Percentiles rank a stretch among this genome's conserved stretches.
Conservation (phyloP, 1,140 invertebrate genomes). For the Hetaerina americana region DNA sequence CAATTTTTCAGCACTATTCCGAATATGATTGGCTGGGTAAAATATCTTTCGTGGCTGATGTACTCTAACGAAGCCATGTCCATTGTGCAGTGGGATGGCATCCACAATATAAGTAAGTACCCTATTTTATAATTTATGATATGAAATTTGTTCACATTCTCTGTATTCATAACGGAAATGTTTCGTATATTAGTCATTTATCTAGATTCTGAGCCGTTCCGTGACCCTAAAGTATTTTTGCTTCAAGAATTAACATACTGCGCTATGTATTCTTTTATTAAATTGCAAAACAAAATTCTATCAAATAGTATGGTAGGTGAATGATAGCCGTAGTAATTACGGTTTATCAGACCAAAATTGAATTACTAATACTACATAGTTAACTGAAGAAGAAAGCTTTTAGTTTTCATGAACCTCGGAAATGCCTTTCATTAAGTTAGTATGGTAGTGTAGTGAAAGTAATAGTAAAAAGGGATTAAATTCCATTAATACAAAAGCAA, state of each 20-base stretch:
- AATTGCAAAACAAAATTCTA: too few relatives aligned
- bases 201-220: not conserved
- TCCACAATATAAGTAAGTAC: conserved; percentile 63
- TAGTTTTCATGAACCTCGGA: too few relatives aligned
- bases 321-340: too few relatives aligned
- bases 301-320: too few relatives aligned
- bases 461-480: too few relatives aligned
- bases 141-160: not conserved
- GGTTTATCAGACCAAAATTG: too few relatives aligned
- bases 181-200: not conserved
- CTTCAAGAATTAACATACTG: conserved; percentile 7
- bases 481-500: too few relatives aligned
- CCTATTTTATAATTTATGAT: not conserved
- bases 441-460: too few relatives aligned
- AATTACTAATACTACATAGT: too few relatives aligned
- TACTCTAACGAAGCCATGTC: conserved; percentile 81
- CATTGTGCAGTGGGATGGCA: conserved; percentile 61
- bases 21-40: conserved; percentile 63
- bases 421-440: too few relatives aligned
- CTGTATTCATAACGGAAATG: not conserved
- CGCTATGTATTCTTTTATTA: too few relatives aligned
- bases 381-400: too few relatives aligned
- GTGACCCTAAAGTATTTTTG: not conserved
- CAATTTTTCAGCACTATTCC: conserved; percentile 65
- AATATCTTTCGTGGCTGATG: conserved; percentile 84